These are phyloP conservation scores for Tenebrosternarchus preto DNA, from an alignment of 2,113 vertebrate species.

Conservation along the genomic window DNA sequence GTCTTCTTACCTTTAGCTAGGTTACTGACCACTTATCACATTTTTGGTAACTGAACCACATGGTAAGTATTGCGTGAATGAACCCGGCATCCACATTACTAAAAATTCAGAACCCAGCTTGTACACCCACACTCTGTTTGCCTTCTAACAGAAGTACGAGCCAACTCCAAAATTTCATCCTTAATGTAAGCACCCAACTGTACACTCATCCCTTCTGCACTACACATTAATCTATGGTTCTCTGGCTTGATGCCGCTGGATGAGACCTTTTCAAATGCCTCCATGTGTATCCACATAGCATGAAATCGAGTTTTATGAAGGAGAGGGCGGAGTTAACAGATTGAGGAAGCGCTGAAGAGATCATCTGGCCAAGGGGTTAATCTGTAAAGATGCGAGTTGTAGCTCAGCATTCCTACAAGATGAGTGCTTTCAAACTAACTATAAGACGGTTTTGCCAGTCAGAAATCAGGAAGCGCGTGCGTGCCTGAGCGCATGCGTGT, in stretches of 20 bases:
- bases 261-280: constrained; percentile 24
- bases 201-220: not conserved
- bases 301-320: constrained; percentile 56
- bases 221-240: constrained; percentile 45
- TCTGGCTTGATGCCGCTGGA: not conserved
- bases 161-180: not conserved
- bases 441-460: not conserved
- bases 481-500: not conserved
- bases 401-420: not conserved
- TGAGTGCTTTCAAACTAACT: not conserved
- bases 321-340: constrained; percentile 6
- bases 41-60: not conserved
- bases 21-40: constrained; percentile 12
- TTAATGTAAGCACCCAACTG: constrained; percentile 12
- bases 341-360: not conserved
- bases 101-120: not conserved
- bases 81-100: not conserved
- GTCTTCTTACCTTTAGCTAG: not conserved
- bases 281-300: constrained; percentile 34
- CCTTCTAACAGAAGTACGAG: constrained; percentile 8
- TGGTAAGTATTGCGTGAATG: constrained; percentile 7
- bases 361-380: constrained; percentile 19
- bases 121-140: not conserved
- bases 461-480: not conserved
- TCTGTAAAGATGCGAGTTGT: constrained; percentile 7